Base-by-base conservation (phyloP, 1,140 invertebrate genomes). In the Drosophila mojavensis region DNA sequence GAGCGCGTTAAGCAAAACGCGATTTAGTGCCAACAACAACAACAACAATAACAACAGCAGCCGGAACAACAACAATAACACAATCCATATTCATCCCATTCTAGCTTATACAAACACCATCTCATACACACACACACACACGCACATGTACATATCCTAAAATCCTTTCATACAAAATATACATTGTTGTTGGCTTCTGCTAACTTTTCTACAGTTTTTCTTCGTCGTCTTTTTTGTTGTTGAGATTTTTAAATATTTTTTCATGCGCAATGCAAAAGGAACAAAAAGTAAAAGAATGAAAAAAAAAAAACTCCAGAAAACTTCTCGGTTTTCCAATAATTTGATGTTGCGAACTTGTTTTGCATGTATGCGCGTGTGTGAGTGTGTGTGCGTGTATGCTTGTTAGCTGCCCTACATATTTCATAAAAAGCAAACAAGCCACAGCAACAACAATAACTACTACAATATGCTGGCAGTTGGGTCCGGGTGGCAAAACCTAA, bases 261-360 rank as follows among this genome's bases (percentile, higher is more conserved):
- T 79, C 68, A 68, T 71, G 50, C 58, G 80, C 60, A 63, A 43
- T 69, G 65, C 10, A 47, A 47, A 15, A 15, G 13, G 41, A 45
- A 45, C 4, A 13, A 43, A n/a, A 45, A 45, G 20, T 20, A 20
- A 20, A 2, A 20, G 20, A 20, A 20, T 20, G 2, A 45, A 15
- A 45, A 5, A 50, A 51, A 39, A 51, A 64, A 58, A 53, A 48
- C 45, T 47, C 41, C 20, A 50, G 69, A 79, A 88, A 88, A 89
- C 83, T 88, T 88, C 83, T 80, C 64, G 73, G 54, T 81, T 89
- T 89, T 78, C 83, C 83, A 88, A 88, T 88, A 88, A 88, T 88
- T 88, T 88, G 83, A 89, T 88, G 83, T 88, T 89, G 84, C 83
- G 73, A 88, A 89, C 84, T 88, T 88, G 69, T 83, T 88, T 88